A percentile compares a stretch with the other conserved stretches of the same genome.
Evolutionary conservation across 2,888 invertebrate species (phyloP).

Genomic region (Boloria selene): DNA sequence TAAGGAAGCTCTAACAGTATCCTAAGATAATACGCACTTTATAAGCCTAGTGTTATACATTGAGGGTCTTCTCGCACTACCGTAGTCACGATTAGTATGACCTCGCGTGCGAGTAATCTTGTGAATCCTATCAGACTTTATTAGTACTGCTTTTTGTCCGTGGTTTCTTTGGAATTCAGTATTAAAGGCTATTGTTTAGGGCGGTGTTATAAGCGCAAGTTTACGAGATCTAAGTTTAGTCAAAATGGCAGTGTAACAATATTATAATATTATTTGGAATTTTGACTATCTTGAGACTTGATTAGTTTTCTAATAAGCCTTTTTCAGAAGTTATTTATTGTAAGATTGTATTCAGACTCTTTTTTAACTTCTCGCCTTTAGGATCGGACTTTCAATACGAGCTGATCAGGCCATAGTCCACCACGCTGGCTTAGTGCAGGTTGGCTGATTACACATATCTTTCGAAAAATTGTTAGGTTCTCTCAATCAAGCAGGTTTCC

Average conservation of each 20-base stretch:
- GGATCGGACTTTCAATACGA: too few relatives aligned
- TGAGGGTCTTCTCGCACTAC: constrained; percentile 35
- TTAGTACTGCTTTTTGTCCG: constrained; percentile 19
- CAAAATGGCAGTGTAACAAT: not conserved
- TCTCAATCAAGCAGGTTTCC: too few relatives aligned
- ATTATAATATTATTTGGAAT: not conserved
- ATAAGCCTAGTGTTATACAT: constrained; percentile 25
- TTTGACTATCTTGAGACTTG: too few relatives aligned
- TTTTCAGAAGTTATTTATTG: too few relatives aligned
- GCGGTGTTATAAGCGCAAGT: not conserved
- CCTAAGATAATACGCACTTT: constrained; percentile 9
- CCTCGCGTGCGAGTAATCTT: constrained; percentile 35
- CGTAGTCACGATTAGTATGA: constrained; percentile 32
- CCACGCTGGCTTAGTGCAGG: too few relatives aligned
- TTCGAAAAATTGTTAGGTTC: too few relatives aligned
- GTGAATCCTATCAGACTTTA: constrained; percentile 29
- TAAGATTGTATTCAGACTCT: too few relatives aligned
- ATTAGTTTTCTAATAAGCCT: too few relatives aligned
- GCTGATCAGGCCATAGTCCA: too few relatives aligned
- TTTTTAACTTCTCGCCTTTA: too few relatives aligned
- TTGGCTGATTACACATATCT: too few relatives aligned
- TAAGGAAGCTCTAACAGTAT: constrained; percentile 6
- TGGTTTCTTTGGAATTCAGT: constrained; percentile 14
- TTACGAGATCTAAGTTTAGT: not conserved
- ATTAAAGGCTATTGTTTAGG: constrained; percentile 13